These are phyloP conservation scores for Falco columbarius DNA, from an alignment of 2,797 vertebrate species.

Conservation along the genomic window DNA sequence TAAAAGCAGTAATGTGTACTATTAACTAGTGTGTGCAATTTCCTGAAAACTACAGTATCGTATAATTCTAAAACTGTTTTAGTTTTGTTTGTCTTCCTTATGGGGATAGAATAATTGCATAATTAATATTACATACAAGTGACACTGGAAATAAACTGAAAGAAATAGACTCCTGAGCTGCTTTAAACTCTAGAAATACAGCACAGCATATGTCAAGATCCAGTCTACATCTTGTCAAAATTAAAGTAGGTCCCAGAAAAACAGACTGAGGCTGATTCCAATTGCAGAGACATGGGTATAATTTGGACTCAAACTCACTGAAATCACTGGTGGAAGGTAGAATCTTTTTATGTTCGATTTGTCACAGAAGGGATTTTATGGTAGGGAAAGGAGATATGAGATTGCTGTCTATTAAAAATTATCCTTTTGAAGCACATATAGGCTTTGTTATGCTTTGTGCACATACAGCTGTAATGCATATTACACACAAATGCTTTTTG, in stretches of 20 bases:
- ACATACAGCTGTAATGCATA: background rate
- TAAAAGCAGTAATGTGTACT: background rate
- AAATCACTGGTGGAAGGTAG: background rate
- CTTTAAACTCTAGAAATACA: slow-evolving; percentile 17
- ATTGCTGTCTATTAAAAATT: background rate
- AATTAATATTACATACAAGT: background rate
- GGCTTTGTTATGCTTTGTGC: background rate
- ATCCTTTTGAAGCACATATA: background rate
- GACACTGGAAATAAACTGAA: background rate
- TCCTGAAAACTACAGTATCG: background rate
- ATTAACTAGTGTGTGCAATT: slow-evolving; percentile 14
- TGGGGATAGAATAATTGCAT: background rate
- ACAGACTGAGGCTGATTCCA: background rate
- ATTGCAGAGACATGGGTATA: background rate
- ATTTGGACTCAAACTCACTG: background rate
- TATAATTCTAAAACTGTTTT: background rate
- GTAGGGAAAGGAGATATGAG: background rate
- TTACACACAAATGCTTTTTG: background rate
- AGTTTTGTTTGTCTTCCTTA: background rate
- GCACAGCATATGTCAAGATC: background rate
- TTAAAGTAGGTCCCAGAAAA: background rate
- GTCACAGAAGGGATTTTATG: background rate
- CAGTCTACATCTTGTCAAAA: slow-evolving; percentile 9
- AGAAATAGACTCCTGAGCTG: background rate
- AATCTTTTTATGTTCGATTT: background rate